Evolutionary conservation across 2,113 vertebrate genomes (phyloP), one percentile per base, ranked within the genome.

Genomic region (Podarcis raffonei): DNA sequence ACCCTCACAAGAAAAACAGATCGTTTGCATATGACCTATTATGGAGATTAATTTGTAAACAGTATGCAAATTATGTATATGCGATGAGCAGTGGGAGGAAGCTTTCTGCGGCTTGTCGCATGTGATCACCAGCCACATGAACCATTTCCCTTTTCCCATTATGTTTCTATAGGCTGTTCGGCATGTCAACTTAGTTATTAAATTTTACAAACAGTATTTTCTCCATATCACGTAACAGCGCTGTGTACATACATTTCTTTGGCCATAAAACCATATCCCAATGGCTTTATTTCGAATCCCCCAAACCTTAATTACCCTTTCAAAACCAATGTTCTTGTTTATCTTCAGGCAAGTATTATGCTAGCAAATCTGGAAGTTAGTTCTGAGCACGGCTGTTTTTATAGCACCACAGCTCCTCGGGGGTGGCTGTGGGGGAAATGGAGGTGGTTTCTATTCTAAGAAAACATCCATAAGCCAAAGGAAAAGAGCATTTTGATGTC

Each of bases 361-460:
- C 92, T 93, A 94, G 79, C 89, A 92, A 82, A 89, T 93, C 94
- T 93, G 90, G 85, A 95, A 89, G 88, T 88, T 80, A 92, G 88
- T 88, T 95, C 88, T 92, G 85, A 94, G 91, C 75, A 87, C 42
- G 78, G 80, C 83, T 92, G 85, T 90, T 95, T 94, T 93, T 89
- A 89, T 62, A 93, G 76, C 71, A 94, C 92, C 93, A 90, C 88
- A 95, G 84, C 94, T 92, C 87, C 87, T 93, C 48, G n/a, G 86
- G 48, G 86, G 68, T 81, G 23, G 48, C 3, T 30, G 35, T 62
- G 13, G 81, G 27, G 25, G n/a, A 23, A 83, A 81, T 83, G 80
- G 92, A 91, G 83, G 93, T 0, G 94, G 93, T 95, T 95, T 95
- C 91, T 95, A 88, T 94, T 95, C 92, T 93, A 96, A 96, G 92